Conservation (phyloP, 2,888 invertebrate genomes). For the Trissolcus brochymenae region DNA sequence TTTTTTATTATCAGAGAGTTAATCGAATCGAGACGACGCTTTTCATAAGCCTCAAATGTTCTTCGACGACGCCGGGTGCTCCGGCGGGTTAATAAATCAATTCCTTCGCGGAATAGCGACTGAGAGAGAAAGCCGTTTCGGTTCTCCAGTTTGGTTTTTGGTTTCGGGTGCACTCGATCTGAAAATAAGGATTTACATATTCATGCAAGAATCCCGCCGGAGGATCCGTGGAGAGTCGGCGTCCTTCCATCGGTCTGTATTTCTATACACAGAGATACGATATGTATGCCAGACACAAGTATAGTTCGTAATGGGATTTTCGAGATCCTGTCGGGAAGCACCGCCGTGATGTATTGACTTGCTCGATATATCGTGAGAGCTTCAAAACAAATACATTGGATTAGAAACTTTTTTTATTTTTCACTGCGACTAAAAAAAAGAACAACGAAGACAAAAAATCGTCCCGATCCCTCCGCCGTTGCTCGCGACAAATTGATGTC, state of each 20-base stretch:
- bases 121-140: constrained; percentile 55
- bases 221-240: constrained; percentile 66
- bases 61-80: constrained; percentile 38
- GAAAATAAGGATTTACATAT: constrained; percentile 77
- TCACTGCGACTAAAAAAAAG: constrained; percentile 22
- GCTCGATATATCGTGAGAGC: constrained; percentile 57
- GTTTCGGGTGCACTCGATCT: constrained; percentile 75
- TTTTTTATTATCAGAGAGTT: constrained; percentile 43
- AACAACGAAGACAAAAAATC: not conserved
- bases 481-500: constrained; percentile 56
- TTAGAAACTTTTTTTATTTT: constrained; percentile 61
- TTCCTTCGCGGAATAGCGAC: constrained; percentile 65
- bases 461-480: constrained; percentile 39
- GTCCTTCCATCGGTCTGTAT: constrained; percentile 62
- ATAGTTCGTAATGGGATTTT: constrained; percentile 75
- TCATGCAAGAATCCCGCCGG: constrained; percentile 73
- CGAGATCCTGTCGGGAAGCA: constrained; percentile 60
- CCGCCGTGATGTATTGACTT: constrained; percentile 61
- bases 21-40: constrained; percentile 47
- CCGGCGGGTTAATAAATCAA: constrained; percentile 72
- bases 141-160: constrained; percentile 71
- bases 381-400: constrained; percentile 59
- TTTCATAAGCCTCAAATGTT: constrained; percentile 51
- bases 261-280: constrained; percentile 52
- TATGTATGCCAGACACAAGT: constrained; percentile 62